Base-by-base conservation (phyloP, 2,888 invertebrate genomes). In the Erebia aethiops region DNA sequence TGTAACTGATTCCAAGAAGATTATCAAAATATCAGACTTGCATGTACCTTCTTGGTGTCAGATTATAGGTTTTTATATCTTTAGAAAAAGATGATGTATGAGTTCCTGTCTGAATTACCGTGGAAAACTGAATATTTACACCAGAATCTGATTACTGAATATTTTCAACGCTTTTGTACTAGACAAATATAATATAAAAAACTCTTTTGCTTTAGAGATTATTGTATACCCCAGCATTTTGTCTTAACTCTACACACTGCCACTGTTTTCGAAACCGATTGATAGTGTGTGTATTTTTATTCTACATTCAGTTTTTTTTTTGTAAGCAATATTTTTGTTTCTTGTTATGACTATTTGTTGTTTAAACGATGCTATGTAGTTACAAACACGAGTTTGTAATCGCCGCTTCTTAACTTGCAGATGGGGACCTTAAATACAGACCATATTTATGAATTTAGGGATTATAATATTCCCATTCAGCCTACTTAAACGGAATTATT, bases 321-420 rank as follows among this genome's bases (percentile, higher is more conserved):
- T 57, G 74, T 82, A 85, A 82, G 74, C 81, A 85, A 82, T 84
- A 84, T 78, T 74, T 85, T 87, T 88, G 83, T 89, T 87, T 87
- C 85, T 89, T 87, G 89, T 90, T 90, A 86, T 85, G 61, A 78
- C 76, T 74, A 75, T 79, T 85, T 84, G 84, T 83, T 84, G 85
- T 84, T 86, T 84, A 67, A 85, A 82, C 86, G 83, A 85, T 77
- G 90, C 90, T 91, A 89, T 82, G 82, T 91, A 87, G 85, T 79
- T 82, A 82, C 81, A 77, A 82, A 80, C 78, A 57, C 5, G 80
- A 77, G 82, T 85, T 83, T 84, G 78, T 81, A 76, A 79, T 16
- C 57, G 26, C 49, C 58, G 49, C 49, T 49, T 46, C 41, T 57
- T 58, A 67, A 67, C 67, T 26, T 49, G 9, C 26, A 9, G 35